phyloP scores from a whole-genome alignment of 2,888 invertebrate genomes.

The Lepidocyrtinus sp. region DNA sequence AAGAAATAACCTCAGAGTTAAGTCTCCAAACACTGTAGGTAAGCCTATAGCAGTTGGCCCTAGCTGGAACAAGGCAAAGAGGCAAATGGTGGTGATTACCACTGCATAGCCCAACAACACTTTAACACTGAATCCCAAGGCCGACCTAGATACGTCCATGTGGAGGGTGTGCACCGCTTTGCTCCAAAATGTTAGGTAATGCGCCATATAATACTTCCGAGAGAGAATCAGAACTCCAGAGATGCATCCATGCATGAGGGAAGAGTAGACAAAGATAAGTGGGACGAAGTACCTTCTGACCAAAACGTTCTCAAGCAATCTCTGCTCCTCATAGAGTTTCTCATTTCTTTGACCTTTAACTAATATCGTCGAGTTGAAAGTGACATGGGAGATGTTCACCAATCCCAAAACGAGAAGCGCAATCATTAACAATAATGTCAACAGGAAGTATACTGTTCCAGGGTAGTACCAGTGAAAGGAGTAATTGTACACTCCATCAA shows the following conservation, averaged over 20 bases:
- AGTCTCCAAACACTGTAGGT: conserved; percentile 45
- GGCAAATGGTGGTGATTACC: background rate
- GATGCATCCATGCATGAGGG: conserved; percentile 32
- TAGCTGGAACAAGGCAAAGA: conserved; percentile 29
- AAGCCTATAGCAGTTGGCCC: conserved; percentile 28
- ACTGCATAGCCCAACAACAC: conserved; percentile 19
- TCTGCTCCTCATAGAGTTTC: conserved; percentile 5
- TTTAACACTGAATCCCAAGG: background rate
- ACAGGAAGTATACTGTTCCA: background rate
- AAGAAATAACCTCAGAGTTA: conserved; percentile 46
- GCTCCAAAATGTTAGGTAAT: conserved; percentile 53
- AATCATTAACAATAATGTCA: background rate
- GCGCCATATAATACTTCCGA: conserved; percentile 49
- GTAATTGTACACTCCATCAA: conserved; percentile 33
- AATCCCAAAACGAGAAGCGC: background rate
- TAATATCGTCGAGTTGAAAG: background rate
- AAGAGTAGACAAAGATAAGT: conserved; percentile 31
- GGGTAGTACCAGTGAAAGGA: background rate
- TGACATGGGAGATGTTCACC: conserved; percentile 5
- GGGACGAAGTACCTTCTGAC: conserved; percentile 39
- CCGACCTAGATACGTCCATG: conserved; percentile 50
- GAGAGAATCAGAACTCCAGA: conserved; percentile 11
- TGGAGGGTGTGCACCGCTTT: conserved; percentile 59
- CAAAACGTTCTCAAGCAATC: conserved; percentile 24
- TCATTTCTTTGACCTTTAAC: too few species aligned